Evolutionary conservation across 2,113 vertebrate species (phyloP).

Genomic region (Ophthalmotilapia sp.): DNA sequence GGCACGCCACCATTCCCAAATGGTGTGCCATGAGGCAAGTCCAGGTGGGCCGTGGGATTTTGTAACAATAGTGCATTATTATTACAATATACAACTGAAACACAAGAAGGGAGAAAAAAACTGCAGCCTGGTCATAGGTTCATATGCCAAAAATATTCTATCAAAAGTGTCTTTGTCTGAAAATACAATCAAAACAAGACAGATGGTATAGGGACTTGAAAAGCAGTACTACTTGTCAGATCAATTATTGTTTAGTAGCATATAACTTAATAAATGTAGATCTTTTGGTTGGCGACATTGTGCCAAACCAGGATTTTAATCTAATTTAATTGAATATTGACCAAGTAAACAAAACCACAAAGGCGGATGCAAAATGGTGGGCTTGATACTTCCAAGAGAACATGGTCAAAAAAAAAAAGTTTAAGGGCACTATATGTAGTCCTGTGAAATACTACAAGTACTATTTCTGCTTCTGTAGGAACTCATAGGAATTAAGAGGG

Average conservation of each 20-base stretch:
- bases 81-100: not conserved
- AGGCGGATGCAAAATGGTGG: not conserved
- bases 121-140: not conserved
- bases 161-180: not conserved
- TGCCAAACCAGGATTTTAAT: not conserved
- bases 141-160: not conserved
- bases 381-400: not conserved
- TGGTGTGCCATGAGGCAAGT: not conserved
- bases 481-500: not conserved
- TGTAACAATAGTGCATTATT: not conserved
- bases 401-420: not conserved
- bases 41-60: not conserved
- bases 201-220: not conserved
- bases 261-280: not conserved
- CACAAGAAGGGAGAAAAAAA: not conserved
- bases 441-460: not conserved
- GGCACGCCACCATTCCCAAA: not conserved
- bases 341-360: not conserved
- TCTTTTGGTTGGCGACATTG: not conserved
- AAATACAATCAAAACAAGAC: not conserved
- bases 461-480: not conserved
- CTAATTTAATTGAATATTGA: not conserved
- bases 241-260: not conserved
- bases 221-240: not conserved
- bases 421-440: not conserved